A percentile compares a stretch with the other conserved stretches of the same genome.
Conservation (phyloP, 2,113 vertebrate genomes). For the Hypomesus transpacificus region DNA sequence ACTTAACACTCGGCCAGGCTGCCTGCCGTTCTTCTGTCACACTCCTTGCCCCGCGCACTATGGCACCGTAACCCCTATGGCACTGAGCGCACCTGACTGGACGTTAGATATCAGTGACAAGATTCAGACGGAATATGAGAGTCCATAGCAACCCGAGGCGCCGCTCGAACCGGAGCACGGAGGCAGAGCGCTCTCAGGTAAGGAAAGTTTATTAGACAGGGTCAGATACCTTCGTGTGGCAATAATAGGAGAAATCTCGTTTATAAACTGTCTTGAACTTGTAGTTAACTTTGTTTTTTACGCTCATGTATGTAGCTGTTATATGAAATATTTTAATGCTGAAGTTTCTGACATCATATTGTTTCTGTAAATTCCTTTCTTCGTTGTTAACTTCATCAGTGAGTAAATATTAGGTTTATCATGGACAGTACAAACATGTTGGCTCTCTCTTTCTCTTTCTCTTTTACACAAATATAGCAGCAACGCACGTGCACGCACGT, state of each 20-base stretch:
- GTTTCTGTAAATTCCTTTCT: background rate
- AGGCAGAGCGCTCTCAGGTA: constrained; percentile 24
- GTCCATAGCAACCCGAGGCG: constrained; percentile 17
- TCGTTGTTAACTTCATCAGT: background rate
- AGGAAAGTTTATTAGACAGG: constrained; percentile 12
- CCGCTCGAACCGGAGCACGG: constrained; percentile 5
- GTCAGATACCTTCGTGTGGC: background rate
- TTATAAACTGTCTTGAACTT: background rate
- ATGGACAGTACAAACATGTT: background rate
- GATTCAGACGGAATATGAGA: constrained; percentile 23
- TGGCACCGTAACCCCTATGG: background rate
- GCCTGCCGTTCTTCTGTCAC: background rate
- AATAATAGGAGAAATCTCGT: no score
- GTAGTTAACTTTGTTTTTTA: background rate
- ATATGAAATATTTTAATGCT: background rate
- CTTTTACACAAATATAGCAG: no score
- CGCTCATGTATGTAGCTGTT: background rate
- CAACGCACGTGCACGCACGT: no score
- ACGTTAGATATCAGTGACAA: background rate
- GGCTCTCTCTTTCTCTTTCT: no score
- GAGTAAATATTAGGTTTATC: background rate
- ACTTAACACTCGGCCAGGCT: no score
- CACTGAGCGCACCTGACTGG: background rate
- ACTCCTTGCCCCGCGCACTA: constrained; percentile 5
- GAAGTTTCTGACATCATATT: background rate